A percentile compares a stretch with the other conserved stretches of the same genome.
Conservation (phyloP, 2,113 vertebrate genomes). For the Cephalopterus ornatus region DNA sequence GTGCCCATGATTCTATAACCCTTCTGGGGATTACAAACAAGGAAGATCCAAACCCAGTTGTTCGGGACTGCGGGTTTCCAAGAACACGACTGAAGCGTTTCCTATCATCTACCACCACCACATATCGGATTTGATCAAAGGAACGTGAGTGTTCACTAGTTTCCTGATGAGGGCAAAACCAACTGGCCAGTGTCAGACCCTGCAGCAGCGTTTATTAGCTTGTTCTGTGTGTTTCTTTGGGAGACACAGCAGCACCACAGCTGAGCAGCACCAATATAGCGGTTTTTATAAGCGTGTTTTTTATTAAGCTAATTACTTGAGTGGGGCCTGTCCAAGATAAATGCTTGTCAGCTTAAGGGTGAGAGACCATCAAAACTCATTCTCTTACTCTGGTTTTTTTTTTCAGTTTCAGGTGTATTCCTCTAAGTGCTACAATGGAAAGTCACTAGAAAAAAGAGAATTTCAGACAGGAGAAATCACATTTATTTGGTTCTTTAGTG, state of each 20-base stretch:
- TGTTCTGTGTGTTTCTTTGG: neutral
- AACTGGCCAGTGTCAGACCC: neutral
- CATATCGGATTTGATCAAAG: rapidly evolving
- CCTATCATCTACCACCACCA: neutral
- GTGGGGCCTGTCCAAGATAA: neutral
- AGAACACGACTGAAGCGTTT: too few species aligned
- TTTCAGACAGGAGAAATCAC: neutral
- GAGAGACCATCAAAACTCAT: neutral
- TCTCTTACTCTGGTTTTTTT: neutral
- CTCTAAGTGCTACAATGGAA: neutral
- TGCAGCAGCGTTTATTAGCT: neutral
- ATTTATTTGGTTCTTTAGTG: neutral
- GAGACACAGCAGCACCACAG: neutral
- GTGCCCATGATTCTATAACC: neutral
- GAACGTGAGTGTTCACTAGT: neutral
- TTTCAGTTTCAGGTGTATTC: neutral
- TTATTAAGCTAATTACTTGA: too few species aligned
- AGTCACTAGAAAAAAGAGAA: neutral
- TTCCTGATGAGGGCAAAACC: neutral
- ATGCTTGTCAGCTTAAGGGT: neutral
- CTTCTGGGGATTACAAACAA: neutral
- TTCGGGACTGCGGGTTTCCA: neutral
- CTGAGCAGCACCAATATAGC: neutral
- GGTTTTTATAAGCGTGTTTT: too few species aligned
- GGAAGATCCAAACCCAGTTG: neutral